Evolutionary conservation across 2,113 vertebrate genomes (phyloP), one percentile per base, ranked within the genome.

Genomic region (Prunella fulvescens): DNA sequence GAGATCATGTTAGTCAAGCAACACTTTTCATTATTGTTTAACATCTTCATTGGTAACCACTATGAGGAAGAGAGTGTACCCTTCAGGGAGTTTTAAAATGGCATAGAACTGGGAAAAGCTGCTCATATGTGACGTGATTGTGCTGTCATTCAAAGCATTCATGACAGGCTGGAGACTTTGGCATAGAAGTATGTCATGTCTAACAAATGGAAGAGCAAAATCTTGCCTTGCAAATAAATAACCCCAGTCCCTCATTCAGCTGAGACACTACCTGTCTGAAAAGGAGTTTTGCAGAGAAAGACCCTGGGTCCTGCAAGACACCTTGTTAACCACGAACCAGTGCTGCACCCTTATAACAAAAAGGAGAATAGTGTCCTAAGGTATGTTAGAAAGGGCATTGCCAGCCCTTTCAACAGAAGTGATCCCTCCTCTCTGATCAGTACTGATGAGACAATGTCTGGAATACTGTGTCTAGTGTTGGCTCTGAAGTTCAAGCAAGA

Each of bases 51-150:
- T 58, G 56, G 26, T 50, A 42, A 64, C 6, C 7, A 7, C 7
- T 10, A 22, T 37, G 35, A 45, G 44, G 9, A n/a, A 29, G 19
- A 72, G 44, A 66, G 6, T 26, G 10, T 14, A 56, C 2, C 9
- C 14, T 73, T 73, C 25, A 62, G 37, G 33, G 10, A 69, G 22
- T 40, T 35, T 67, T 29, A 9, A 67, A 9, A 54, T 81, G 10
- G n/a, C 18, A 31, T 12, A 64, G 33, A 84, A 64, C 20, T 29
- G 39, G 4, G 8, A 76, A 39, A 39, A 47, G 7, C 44, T 31
- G 11, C 8, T 66, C 37, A 54, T 45, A 40, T 1, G 13, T 0
- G 2, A 53, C 2, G 4, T 11, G 6, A 39, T 1, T 56, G 11
- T 19, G 9, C 7, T 81, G 26, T 10, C 12, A 40, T 53, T 73